phyloP scores from a whole-genome alignment of 2,113 vertebrate species.

The Rhadina sibilatrix region DNA sequence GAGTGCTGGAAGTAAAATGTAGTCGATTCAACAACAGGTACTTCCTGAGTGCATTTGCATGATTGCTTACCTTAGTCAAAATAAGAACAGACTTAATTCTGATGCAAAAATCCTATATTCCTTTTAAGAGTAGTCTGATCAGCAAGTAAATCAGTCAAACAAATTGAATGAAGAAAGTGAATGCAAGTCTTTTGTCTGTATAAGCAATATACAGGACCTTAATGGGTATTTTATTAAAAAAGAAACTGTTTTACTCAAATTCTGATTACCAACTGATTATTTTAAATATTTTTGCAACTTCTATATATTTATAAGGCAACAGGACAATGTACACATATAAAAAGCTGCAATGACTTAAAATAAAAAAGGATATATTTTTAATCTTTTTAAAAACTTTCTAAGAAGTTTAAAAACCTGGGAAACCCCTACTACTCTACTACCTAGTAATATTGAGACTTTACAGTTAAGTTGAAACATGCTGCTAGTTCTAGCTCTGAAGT shows the following conservation, averaged over 20 bases:
- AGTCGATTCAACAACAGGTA: not conserved
- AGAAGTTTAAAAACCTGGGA: not conserved
- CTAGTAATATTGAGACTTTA: not conserved
- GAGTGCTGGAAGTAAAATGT: not conserved
- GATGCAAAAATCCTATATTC: not conserved
- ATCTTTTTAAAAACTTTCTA: not conserved
- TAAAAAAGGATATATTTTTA: not conserved
- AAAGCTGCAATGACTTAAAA: not conserved
- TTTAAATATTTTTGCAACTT: not conserved
- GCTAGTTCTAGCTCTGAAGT: not conserved
- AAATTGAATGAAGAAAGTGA: not conserved
- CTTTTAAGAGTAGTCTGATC: not conserved
- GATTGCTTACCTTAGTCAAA: not conserved
- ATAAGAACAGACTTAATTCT: not conserved
- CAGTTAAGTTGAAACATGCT: not conserved
- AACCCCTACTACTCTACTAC: not conserved
- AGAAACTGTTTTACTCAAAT: not conserved
- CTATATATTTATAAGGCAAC: not conserved
- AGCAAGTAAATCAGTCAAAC: not conserved
- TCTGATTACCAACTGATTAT: not conserved
- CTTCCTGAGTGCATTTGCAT: not conserved
- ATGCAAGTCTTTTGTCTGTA: not conserved
- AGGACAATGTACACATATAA: not conserved
- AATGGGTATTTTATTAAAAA: not conserved
- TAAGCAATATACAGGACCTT: not conserved